These are phyloP conservation scores for Ectemnius lituratus DNA, from an alignment of 2,888 invertebrate species.

Conservation along the genomic window DNA sequence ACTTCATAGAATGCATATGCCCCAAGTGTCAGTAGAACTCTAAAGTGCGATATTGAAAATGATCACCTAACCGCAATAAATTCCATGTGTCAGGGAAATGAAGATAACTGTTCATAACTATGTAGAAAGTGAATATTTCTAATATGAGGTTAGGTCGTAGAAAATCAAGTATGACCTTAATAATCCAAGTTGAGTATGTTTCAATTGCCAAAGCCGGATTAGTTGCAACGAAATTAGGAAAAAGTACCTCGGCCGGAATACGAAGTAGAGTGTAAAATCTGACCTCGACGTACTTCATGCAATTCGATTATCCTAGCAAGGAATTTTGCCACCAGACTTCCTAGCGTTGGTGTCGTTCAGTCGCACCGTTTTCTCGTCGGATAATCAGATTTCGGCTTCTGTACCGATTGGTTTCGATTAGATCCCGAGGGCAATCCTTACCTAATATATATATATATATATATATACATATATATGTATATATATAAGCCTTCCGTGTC, in stretches of 20 bases:
- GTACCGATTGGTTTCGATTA: conserved; percentile 14
- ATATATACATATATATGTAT: too few species aligned
- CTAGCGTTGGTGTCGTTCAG: background rate
- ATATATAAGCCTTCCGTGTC: background rate
- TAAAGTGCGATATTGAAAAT: too few species aligned
- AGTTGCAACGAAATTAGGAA: too few species aligned
- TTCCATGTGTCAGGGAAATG: too few species aligned
- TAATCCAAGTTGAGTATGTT: too few species aligned
- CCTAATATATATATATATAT: background rate
- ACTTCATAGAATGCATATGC: too few species aligned
- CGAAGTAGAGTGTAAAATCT: background rate
- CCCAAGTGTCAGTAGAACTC: too few species aligned
- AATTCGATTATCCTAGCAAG: conserved; percentile 10
- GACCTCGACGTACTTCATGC: background rate
- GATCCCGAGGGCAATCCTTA: background rate
- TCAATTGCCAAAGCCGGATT: too few species aligned
- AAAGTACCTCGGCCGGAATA: background rate
- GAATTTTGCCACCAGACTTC: background rate
- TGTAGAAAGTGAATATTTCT: too few species aligned
- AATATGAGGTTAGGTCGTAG: too few species aligned
- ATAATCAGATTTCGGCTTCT: background rate
- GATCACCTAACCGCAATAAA: background rate
- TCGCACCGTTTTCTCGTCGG: background rate
- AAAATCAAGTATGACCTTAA: too few species aligned
- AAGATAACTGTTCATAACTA: too few species aligned